A percentile compares a stretch with the other conserved stretches of the same genome.
phyloP scores from a whole-genome alignment of 2,888 invertebrate species.

The Gymnoscelis rufifasciata region DNA sequence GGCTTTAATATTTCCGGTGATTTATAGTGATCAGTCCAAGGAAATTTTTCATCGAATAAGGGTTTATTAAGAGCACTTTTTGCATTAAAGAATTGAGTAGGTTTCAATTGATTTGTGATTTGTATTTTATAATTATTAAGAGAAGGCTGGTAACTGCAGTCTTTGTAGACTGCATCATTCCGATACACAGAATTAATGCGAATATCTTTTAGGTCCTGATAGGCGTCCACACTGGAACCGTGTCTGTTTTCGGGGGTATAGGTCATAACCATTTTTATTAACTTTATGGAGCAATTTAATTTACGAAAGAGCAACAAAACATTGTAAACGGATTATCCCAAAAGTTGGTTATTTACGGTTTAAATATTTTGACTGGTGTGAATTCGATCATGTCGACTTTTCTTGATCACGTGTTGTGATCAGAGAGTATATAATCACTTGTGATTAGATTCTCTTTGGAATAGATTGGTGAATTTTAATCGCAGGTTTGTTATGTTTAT shows the following conservation, averaged over 20 bases:
- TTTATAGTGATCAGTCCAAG: conserved; percentile 52
- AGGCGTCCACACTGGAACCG: conserved; percentile 20
- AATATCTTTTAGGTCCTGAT: conserved; percentile 32
- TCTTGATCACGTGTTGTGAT: too few relatives aligned
- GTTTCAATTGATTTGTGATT: conserved; percentile 13
- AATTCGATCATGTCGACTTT: too few relatives aligned
- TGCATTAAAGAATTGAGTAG: too few relatives aligned
- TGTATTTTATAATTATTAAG: conserved; percentile 16
- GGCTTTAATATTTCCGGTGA: conserved; percentile 37
- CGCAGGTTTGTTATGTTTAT: too few relatives aligned
- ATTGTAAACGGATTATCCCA: too few relatives aligned
- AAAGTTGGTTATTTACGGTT: too few relatives aligned
- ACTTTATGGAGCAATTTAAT: not conserved
- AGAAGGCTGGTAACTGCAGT: conserved; percentile 45
- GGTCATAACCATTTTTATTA: conserved; percentile 22
- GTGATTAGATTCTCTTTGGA: too few relatives aligned
- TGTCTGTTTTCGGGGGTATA: conserved; percentile 12
- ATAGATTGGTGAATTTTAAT: too few relatives aligned
- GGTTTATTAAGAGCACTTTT: too few relatives aligned
- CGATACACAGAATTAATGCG: conserved; percentile 38
- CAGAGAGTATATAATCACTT: too few relatives aligned
- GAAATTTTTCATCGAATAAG: conserved; percentile 27
- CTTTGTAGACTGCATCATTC: conserved; percentile 49
- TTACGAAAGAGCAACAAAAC: not conserved
- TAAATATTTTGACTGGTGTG: too few relatives aligned